These are phyloP conservation scores for Nebria ingens DNA, from an alignment of 1,140 invertebrate species.

Conservation along the genomic window DNA sequence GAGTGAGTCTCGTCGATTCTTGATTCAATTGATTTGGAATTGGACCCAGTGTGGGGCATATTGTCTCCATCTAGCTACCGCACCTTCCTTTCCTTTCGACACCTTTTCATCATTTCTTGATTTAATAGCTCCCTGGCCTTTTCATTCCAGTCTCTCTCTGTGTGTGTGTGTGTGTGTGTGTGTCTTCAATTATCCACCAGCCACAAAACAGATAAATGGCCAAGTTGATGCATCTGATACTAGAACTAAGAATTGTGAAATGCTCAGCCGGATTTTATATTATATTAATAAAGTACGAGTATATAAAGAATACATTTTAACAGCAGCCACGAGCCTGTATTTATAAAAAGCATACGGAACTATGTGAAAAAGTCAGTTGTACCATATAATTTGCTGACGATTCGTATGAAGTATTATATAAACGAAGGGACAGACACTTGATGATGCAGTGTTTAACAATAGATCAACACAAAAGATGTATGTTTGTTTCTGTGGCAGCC, in stretches of 20 bases:
- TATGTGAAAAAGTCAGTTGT: no score
- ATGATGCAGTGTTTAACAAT: neutral
- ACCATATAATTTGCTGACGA: neutral
- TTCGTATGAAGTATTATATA: neutral
- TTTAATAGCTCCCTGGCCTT: no score
- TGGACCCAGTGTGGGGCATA: conserved; percentile 27
- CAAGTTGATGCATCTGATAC: neutral
- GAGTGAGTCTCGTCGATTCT: conserved; percentile 24
- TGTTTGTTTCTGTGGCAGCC: neutral
- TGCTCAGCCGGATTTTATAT: no score
- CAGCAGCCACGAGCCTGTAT: neutral
- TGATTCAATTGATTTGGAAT: conserved; percentile 31
- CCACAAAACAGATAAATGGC: neutral
- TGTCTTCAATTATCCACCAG: no score
- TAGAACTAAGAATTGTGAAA: no score
- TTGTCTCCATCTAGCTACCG: conserved; percentile 19
- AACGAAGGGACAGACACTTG: neutral
- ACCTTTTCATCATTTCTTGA: neutral
- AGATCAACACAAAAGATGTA: neutral
- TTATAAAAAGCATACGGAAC: no score
- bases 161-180: no score
- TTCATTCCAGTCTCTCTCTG: no score
- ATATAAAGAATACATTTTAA: no score
- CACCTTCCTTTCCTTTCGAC: neutral
- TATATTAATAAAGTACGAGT: no score